Conservation (phyloP, 2,113 vertebrate species). For the Cyanistes caeruleus region DNA sequence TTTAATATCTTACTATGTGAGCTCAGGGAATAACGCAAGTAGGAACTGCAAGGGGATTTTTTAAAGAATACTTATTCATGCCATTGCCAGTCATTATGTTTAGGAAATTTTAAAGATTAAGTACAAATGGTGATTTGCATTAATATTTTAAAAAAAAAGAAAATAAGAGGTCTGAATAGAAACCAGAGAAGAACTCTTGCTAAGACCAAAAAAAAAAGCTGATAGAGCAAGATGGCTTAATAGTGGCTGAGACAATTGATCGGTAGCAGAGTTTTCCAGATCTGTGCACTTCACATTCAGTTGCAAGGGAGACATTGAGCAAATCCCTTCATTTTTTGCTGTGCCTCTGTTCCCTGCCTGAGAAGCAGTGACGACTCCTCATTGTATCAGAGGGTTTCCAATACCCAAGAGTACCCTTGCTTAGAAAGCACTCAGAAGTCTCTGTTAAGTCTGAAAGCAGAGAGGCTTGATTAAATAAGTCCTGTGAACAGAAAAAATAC, state of each 20-base stretch:
- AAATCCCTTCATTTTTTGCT: not conserved
- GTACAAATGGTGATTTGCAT: constrained; percentile 12
- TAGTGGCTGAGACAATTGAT: not conserved
- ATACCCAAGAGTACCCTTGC: not conserved
- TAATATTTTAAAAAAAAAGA: not conserved
- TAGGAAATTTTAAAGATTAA: constrained; percentile 51
- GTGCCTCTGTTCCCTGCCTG: not conserved
- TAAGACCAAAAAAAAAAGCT: not conserved
- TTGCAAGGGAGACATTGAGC: not conserved
- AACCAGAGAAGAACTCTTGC: not conserved
- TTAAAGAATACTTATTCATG: constrained; percentile 13
- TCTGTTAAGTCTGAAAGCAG: not conserved
- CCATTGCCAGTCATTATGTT: constrained; percentile 5
- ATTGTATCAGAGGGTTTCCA: fast-evolving
- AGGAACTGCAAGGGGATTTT: not conserved
- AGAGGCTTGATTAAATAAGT: not conserved
- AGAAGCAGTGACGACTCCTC: not conserved
- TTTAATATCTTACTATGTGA: constrained; percentile 60
- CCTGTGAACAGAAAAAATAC: not conserved
- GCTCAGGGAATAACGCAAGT: constrained; percentile 53
- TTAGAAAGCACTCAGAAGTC: not conserved
- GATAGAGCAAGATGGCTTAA: not conserved
- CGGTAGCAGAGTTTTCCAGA: not conserved
- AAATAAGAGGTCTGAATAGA: not conserved
- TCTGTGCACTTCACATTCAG: not conserved